Evolutionary conservation across 2,888 invertebrate species (phyloP).

Genomic region (Pachycephus smyrnensis): DNA sequence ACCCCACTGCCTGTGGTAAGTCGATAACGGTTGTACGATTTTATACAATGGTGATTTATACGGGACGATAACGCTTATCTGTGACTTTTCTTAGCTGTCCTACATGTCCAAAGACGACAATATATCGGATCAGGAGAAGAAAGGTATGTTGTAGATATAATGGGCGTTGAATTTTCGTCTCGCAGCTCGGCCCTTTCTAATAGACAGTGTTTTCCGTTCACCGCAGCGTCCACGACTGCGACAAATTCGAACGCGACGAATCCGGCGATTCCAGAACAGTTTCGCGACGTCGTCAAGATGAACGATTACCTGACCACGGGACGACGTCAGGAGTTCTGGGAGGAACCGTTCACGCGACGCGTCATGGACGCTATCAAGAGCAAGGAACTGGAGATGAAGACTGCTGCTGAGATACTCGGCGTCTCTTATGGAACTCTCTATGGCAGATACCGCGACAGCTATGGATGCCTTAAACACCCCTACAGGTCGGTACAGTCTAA

Average conservation of each 20-base stretch:
- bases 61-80: not conserved
- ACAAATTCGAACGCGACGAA: slow-evolving; percentile 62
- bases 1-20: slow-evolving; percentile 59
- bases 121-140: slow-evolving; percentile 60
- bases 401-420: slow-evolving; percentile 88
- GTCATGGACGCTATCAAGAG: slow-evolving; percentile 91
- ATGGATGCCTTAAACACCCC: slow-evolving; percentile 88
- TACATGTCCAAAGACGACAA: slow-evolving; percentile 62
- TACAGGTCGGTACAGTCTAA: slow-evolving; percentile 73
- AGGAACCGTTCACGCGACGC: slow-evolving; percentile 88
- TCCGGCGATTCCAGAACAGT: slow-evolving; percentile 64
- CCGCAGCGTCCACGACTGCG: slow-evolving; percentile 52
- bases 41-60: not conserved
- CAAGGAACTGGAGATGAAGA: slow-evolving; percentile 94
- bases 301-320: slow-evolving; percentile 89
- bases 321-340: slow-evolving; percentile 91
- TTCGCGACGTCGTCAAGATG: slow-evolving; percentile 83
- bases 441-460: slow-evolving; percentile 89
- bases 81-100: slow-evolving; percentile 44
- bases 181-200: not conserved
- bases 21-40: not conserved
- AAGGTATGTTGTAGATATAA: slow-evolving; percentile 42
- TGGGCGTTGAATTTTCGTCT: no score
- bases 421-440: slow-evolving; percentile 93
- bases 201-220: not conserved